A percentile compares a stretch with the other conserved stretches of the same genome.
phyloP scores from a whole-genome alignment of 2,888 invertebrate species.

The Chymomyza procnemis region DNA sequence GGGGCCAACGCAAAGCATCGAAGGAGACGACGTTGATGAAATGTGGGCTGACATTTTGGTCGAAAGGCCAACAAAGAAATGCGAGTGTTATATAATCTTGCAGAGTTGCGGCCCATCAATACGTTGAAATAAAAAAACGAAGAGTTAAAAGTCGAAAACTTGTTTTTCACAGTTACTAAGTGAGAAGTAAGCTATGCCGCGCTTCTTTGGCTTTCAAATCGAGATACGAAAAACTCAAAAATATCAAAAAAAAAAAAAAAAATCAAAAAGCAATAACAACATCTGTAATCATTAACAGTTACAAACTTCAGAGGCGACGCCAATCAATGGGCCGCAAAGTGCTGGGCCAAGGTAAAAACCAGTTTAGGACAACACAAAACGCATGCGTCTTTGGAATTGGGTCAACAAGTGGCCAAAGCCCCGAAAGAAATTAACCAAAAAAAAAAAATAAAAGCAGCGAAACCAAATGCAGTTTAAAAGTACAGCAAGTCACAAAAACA shows the following conservation, averaged over 20 bases:
- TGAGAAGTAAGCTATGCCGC: conserved; percentile 1
- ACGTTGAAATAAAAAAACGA: neutral
- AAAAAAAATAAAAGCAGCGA: conserved; percentile 44
- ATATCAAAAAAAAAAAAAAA: conserved; percentile 18
- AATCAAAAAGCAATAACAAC: conserved; percentile 37
- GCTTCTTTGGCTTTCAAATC: conserved; percentile 68
- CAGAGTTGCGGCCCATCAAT: conserved; percentile 5
- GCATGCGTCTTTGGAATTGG: conserved; percentile 66
- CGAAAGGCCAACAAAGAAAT: conserved; percentile 5
- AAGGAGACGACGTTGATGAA: conserved; percentile 51
- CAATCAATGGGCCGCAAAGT: conserved; percentile 47
- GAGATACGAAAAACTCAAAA: conserved; percentile 34
- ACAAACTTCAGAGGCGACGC: conserved; percentile 43
- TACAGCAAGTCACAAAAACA: conserved; percentile 22
- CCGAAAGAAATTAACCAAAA: neutral
- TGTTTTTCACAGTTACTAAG: conserved; percentile 40
- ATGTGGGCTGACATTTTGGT: conserved; percentile 46
- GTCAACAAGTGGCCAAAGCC: conserved; percentile 60
- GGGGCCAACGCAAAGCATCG: neutral
- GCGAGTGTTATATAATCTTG: conserved; percentile 44
- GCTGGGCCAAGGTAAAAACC: conserved; percentile 47
- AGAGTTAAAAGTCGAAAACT: conserved; percentile 33
- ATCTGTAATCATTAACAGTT: conserved; percentile 66
- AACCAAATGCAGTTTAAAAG: conserved; percentile 34
- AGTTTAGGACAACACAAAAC: conserved; percentile 65